phyloP scores from a whole-genome alignment of 2,888 invertebrate species.

The Melinaea menophilus region DNA sequence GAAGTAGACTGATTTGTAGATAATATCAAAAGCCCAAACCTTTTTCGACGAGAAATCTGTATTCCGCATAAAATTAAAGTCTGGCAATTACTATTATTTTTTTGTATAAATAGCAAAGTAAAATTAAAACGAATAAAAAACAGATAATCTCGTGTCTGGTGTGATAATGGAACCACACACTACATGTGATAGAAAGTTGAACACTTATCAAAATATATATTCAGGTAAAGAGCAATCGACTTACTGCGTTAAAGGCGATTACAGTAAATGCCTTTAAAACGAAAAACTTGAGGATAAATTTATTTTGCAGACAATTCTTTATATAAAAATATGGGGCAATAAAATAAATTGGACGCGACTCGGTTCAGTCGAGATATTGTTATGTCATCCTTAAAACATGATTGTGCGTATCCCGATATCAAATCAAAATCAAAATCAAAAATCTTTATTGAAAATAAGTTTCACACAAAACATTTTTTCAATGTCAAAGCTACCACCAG shows the following conservation, averaged over 20 bases:
- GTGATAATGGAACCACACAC: conserved; percentile 24
- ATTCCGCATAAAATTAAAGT: too few relatives aligned
- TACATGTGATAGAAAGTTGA: conserved; percentile 34
- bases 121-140: too few relatives aligned
- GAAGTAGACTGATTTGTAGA: too few relatives aligned
- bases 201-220: conserved; percentile 37
- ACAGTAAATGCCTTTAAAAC: conserved; percentile 30
- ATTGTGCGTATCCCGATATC: not conserved
- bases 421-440: too few relatives aligned
- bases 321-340: conserved; percentile 38
- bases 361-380: conserved; percentile 29
- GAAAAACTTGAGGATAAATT: conserved; percentile 1
- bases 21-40: too few relatives aligned
- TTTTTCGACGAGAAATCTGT: too few relatives aligned
- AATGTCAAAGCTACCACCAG: too few relatives aligned
- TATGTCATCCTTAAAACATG: conserved; percentile 24
- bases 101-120: too few relatives aligned
- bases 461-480: too few relatives aligned
- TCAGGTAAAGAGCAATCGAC: conserved; percentile 33
- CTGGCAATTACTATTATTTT: too few relatives aligned
- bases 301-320: not conserved
- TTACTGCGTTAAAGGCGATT: conserved; percentile 32
- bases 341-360: conserved; percentile 44
- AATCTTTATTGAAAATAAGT: too few relatives aligned
- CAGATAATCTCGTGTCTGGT: conserved; percentile 2